Base-by-base conservation (phyloP, 2,113 vertebrate genomes). In the Piaya cayana region DNA sequence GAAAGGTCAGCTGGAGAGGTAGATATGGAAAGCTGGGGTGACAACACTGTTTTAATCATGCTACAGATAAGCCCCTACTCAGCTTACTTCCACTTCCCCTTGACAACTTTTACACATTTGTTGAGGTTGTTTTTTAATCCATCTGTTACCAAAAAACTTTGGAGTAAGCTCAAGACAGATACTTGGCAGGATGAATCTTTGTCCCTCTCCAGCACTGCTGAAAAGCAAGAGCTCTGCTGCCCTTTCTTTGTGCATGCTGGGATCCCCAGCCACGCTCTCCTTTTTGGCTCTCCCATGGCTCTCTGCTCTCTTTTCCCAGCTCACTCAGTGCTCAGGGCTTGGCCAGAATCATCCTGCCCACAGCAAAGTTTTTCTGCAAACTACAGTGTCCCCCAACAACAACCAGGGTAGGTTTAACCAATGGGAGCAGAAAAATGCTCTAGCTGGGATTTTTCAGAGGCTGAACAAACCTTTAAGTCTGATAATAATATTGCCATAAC, bases 211-310 rank as follows among this genome's bases (percentile, higher is more conserved):
- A 82, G 58, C 20, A 5, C 1, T 12, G 5, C 49, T 34, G 36
- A 77, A 39, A 23, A 71, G 18, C 27, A 59, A 55, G 59, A 74
- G n/a, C 27, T 70, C 25, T 53, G 27, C 45, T 58, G 36, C 12
- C 27, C 16, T 0, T 1, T 37, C 69, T 65, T 36, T 70, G 16
- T 42, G 27, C 29, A 20, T 0, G 1, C 63, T 43, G 81, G n/a
- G 45, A 32, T 75, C 8, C 37, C 32, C 0, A 0, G 11, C 15
- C 2, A 0, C 7, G 42, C 17, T 70, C 27, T 13, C 6, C 19
- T 56, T 74, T 58, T 50, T 4, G 2, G 26, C 53, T 3, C 1
- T 15, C 21, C 36, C 60, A 15, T 15, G 17, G 45, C 29, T 80
- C 50, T 75, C 67, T 2, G 12, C 18, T 85, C 55, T 39, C 72